A percentile compares a stretch with the other conserved stretches of the same genome.
These are phyloP conservation scores for Balaenoptera acutorostrata DNA, from an alignment of 2,113 vertebrate genomes.

Conservation along the genomic window DNA sequence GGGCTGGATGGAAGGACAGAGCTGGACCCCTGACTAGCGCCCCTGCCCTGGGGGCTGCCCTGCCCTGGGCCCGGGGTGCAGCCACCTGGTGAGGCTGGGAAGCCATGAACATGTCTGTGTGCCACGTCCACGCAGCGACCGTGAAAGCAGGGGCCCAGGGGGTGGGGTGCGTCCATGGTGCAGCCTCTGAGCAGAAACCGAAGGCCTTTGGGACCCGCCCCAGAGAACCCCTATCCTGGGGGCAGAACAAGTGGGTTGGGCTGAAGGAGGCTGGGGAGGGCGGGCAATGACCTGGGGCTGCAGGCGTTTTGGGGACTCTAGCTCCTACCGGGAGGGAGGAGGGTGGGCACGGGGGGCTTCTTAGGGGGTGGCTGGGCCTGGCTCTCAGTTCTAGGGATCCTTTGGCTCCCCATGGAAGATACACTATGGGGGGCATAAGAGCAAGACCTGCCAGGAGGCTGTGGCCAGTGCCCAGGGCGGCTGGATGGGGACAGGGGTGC, in stretches of 20 bases:
- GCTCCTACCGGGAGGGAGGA: not conserved
- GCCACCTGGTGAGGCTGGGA: not conserved
- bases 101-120: accelerated
- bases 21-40: not conserved
- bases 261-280: not conserved
- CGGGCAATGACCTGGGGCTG: not conserved
- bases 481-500: not conserved
- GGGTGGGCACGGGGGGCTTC: not conserved
- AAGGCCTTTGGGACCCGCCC: not conserved
- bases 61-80: not conserved
- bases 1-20: not conserved
- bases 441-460: not conserved
- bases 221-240: not conserved
- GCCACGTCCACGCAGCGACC: accelerated
- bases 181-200: not conserved
- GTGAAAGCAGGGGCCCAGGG: not conserved
- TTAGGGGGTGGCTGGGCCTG: not conserved
- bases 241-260: not conserved
- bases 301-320: not conserved
- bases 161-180: not conserved
- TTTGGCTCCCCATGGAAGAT: too few species aligned
- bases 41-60: not conserved
- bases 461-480: not conserved
- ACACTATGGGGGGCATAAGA: not conserved
- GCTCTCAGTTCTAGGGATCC: not conserved